Percentiles rank a stretch among this genome's conserved stretches.
phyloP scores from a whole-genome alignment of 2,797 vertebrate genomes.

The Echiichthys vipera region DNA sequence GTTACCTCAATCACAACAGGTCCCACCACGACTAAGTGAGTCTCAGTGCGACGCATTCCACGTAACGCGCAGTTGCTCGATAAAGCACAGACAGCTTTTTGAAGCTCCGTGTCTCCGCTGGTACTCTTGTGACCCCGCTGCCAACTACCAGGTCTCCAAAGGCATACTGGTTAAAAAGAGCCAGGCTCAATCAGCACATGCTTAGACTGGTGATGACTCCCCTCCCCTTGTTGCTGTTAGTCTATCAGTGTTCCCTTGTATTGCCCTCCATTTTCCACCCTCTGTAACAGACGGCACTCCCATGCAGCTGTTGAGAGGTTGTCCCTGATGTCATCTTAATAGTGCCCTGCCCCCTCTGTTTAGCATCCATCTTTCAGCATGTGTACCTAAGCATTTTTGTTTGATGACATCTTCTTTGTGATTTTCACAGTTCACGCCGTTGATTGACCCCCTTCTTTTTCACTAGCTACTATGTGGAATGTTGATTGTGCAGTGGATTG shows the following conservation, averaged over 20 bases:
- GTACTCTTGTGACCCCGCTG: slow-evolving; percentile 73
- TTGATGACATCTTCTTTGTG: slow-evolving; percentile 83
- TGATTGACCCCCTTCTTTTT: slow-evolving; percentile 64
- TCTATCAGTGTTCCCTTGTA: slow-evolving; percentile 84
- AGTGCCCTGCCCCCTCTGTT: slow-evolving; percentile 77
- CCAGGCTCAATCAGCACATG: slow-evolving; percentile 85
- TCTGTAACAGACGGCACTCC: slow-evolving; percentile 78
- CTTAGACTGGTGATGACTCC: slow-evolving; percentile 82
- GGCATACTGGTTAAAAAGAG: slow-evolving; percentile 80
- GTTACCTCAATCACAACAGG: slow-evolving; percentile 83
- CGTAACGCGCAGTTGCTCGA: slow-evolving; percentile 71
- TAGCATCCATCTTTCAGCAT: slow-evolving; percentile 82
- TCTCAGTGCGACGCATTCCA: slow-evolving; percentile 72
- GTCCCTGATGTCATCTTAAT: slow-evolving; percentile 84
- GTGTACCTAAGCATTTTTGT: slow-evolving; percentile 83
- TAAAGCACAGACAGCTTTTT: slow-evolving; percentile 69
- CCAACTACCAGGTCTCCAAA: slow-evolving; percentile 69
- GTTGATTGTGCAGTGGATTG: slow-evolving; percentile 52
- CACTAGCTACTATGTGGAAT: slow-evolving; percentile 46
- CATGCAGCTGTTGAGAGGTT: slow-evolving; percentile 85
- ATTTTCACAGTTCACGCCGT: slow-evolving; percentile 71
- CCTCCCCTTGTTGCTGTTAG: slow-evolving; percentile 81
- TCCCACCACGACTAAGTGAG: slow-evolving; percentile 71
- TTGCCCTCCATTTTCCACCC: slow-evolving; percentile 77
- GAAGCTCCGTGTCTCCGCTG: slow-evolving; percentile 67